A percentile compares a stretch with the other conserved stretches of the same genome.
phyloP scores from a whole-genome alignment of 2,888 invertebrate genomes.

The Cephus pulcher region DNA sequence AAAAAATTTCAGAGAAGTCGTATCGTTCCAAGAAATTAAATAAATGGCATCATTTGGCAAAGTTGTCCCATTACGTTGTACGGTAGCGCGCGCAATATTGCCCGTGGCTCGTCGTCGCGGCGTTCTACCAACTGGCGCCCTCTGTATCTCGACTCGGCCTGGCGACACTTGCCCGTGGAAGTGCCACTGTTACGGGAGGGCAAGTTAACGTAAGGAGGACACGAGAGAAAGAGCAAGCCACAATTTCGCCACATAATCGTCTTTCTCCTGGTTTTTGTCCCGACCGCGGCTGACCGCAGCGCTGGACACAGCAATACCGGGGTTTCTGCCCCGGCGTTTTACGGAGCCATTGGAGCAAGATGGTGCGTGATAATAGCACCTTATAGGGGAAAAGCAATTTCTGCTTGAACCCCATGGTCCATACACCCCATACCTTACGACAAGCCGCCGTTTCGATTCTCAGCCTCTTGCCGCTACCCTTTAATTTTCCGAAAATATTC shows the following conservation, averaged over 20 bases:
- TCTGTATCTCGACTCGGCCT: slow-evolving; percentile 26
- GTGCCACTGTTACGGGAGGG: slow-evolving; percentile 31
- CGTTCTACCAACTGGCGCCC: slow-evolving; percentile 44
- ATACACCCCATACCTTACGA: slow-evolving; percentile 30
- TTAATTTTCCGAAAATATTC: slow-evolving; percentile 48
- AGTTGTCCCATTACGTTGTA: slow-evolving; percentile 48
- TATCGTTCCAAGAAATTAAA: slow-evolving; percentile 58
- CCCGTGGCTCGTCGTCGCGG: slow-evolving; percentile 24
- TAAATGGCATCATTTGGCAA: slow-evolving; percentile 62
- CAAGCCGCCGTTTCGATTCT: slow-evolving; percentile 43
- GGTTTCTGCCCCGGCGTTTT: slow-evolving; percentile 57
- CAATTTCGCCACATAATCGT: slow-evolving; percentile 50
- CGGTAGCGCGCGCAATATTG: slow-evolving; percentile 43
- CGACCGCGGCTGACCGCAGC: slow-evolving; percentile 48
- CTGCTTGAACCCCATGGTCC: slow-evolving; percentile 32
- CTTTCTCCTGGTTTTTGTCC: slow-evolving; percentile 31
- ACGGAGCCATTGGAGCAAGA: slow-evolving; percentile 63
- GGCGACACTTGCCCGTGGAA: slow-evolving; percentile 38
- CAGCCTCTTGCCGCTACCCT: slow-evolving; percentile 47
- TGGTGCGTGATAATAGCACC: slow-evolving; percentile 64
- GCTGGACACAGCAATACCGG: slow-evolving; percentile 55
- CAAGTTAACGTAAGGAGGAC: slow-evolving; percentile 29
- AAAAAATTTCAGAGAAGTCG: slow-evolving; percentile 41
- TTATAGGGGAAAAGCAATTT: slow-evolving; percentile 64
- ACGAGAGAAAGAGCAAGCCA: slow-evolving; percentile 37